Evolutionary conservation across 92 coral and sea anemone species (phyloP), one percentile per base, ranked within the genome.

Genomic region (Phenganax subtilis): DNA sequence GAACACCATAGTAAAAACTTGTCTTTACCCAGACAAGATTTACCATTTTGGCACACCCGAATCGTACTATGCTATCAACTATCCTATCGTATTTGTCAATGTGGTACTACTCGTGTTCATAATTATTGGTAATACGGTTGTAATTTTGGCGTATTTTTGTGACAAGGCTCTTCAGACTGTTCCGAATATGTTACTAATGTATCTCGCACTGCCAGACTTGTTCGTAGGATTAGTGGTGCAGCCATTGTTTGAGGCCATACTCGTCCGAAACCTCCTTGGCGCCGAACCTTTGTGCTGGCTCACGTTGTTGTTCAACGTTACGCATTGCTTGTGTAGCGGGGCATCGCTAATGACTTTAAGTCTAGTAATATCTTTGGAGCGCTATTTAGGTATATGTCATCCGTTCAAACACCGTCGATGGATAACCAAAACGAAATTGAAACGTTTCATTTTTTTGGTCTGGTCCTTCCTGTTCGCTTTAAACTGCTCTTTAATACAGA

Each of bases 121-220:
- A 9, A 7, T 75, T 58, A 0, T 75, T 75, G 80, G 80, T 3
- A 75, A 75, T 51, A 44, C 57, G 6, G 29, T 12, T 25, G 80
- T 75, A 0, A 75, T 55, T 31, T 3, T 6, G 14, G 80, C 80
- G 29, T 75, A 75, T 44, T 75, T 58, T 55, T 53, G 80, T 15
- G 8, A 75, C 57, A 16, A 17, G 11, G 31, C 37, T 56, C 80
- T 75, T 57, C 80, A 75, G 63, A 75, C 60, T n/a, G 67, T 75
- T 11, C 80, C 80, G 31, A 75, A 75, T 67, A 55, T 75, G 80
- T 20, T 75, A 20, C 80, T 75, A 6, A 75, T 75, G 12, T 55
- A 68, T 20, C 80, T 75, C 17, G 80, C 80, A 0, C 6, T 75
- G 52, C 1, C 80, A 10, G 80, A 75, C 12, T 7, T 57, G 14